Percentiles rank a stretch among this genome's conserved stretches.
Conservation (phyloP, 2,797 vertebrate genomes). For the Myotis daubentonii region DNA sequence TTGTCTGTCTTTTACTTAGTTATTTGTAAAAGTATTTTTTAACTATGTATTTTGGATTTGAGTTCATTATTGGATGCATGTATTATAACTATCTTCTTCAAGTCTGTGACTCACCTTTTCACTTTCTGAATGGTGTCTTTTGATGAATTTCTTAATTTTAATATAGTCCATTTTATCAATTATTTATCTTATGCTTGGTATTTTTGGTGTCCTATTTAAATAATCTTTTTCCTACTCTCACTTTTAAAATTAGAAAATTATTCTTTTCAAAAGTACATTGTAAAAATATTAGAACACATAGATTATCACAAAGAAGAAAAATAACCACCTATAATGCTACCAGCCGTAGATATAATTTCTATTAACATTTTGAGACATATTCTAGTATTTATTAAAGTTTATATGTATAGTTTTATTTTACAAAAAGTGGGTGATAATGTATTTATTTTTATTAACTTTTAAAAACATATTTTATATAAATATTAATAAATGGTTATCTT, state of each 20-base stretch:
- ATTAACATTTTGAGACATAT: not conserved
- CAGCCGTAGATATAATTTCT: not conserved
- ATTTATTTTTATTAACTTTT: not conserved
- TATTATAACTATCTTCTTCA: not conserved
- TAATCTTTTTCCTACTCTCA: not conserved
- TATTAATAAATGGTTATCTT: not conserved
- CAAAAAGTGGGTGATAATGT: not conserved
- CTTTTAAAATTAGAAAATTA: slow-evolving; percentile 6
- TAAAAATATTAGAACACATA: not conserved
- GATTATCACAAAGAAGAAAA: slow-evolving; percentile 7
- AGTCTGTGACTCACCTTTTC: not conserved
- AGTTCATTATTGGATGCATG: not conserved
- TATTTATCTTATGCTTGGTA: not conserved
- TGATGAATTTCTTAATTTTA: not conserved
- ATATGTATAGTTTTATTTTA: not conserved
- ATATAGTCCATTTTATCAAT: not conserved
- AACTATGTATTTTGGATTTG: not conserved
- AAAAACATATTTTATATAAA: slow-evolving; percentile 14
- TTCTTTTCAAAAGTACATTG: not conserved
- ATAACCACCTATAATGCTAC: not conserved
- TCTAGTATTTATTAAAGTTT: slow-evolving; percentile 23
- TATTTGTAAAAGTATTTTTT: not conserved
- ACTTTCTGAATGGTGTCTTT: not conserved
- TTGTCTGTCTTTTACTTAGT: not conserved
- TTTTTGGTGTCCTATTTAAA: slow-evolving; percentile 1